Percentiles rank a stretch among this genome's conserved stretches.
Conservation (phyloP, 2,888 invertebrate species). For the Meliscaeva auricollis region DNA sequence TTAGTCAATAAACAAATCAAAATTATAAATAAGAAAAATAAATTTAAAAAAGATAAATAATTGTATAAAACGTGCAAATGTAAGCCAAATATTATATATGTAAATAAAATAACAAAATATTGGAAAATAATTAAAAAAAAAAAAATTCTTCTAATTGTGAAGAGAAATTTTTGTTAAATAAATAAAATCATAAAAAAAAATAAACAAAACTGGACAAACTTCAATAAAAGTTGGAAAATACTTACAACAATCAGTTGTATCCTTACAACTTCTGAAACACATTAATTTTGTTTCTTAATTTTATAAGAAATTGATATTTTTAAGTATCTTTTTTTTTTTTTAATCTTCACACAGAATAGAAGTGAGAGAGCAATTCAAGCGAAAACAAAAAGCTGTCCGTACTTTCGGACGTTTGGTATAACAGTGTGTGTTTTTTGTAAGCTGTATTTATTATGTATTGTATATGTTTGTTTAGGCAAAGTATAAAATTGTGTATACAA, state of each 20-base stretch:
- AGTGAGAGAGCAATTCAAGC: slow-evolving; percentile 8
- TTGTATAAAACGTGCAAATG: slow-evolving; percentile 16
- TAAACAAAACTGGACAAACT: slow-evolving; percentile 8
- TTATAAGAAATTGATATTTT: slow-evolving; percentile 42
- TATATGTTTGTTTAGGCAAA: slow-evolving; percentile 6
- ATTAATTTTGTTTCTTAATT: slow-evolving; percentile 8
- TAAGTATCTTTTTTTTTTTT: slow-evolving; percentile 37
- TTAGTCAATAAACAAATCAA: background rate
- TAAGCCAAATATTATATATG: background rate
- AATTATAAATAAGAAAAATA: background rate
- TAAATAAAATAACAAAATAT: slow-evolving; percentile 13
- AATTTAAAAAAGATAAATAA: slow-evolving; percentile 20
- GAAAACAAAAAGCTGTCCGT: slow-evolving; percentile 7
- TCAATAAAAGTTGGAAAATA: slow-evolving; percentile 22
- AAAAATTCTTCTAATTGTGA: background rate
- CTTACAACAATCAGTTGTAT: slow-evolving; percentile 53
- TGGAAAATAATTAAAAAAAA: background rate
- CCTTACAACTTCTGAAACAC: slow-evolving; percentile 33
- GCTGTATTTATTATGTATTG: background rate
- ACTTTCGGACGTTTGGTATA: slow-evolving; percentile 25
- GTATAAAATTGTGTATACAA: slow-evolving; percentile 11
- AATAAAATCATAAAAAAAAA: slow-evolving; percentile 19
- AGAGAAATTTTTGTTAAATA: background rate
- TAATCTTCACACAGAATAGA: background rate
- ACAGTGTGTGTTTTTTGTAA: background rate